Conservation (phyloP, 2,113 vertebrate genomes). For the Anarhynchus alexandrinus region DNA sequence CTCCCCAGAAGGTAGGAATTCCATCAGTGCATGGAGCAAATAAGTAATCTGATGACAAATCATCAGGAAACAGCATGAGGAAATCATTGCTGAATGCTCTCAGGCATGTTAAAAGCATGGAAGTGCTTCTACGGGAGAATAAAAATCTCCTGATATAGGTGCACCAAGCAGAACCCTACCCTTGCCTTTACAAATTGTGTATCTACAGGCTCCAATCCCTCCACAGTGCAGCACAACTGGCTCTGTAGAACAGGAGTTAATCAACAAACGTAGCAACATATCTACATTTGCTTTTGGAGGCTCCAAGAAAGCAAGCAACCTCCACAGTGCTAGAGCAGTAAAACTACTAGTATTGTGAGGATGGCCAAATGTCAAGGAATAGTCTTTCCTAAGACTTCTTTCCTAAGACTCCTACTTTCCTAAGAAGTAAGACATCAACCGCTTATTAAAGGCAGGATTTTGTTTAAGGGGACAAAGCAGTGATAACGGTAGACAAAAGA, state of each 20-base stretch:
- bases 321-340: background rate
- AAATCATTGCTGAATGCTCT: background rate
- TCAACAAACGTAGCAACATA: background rate
- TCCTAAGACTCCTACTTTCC: no score
- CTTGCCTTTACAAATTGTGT: background rate
- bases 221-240: background rate
- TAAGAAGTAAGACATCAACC: background rate
- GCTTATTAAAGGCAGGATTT: background rate
- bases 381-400: no score
- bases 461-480: background rate
- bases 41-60: background rate
- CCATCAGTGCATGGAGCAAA: background rate
- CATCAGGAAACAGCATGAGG: background rate
- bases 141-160: background rate
- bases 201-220: background rate
- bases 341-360: background rate
- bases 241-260: background rate
- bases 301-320: background rate
- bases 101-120: background rate
- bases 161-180: background rate
- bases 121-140: background rate
- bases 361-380: background rate
- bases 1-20: background rate
- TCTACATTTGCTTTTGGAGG: background rate
- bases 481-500: background rate